These are phyloP conservation scores for Drosophila nikananu DNA, from an alignment of 1,140 invertebrate genomes.

Conservation along the genomic window DNA sequence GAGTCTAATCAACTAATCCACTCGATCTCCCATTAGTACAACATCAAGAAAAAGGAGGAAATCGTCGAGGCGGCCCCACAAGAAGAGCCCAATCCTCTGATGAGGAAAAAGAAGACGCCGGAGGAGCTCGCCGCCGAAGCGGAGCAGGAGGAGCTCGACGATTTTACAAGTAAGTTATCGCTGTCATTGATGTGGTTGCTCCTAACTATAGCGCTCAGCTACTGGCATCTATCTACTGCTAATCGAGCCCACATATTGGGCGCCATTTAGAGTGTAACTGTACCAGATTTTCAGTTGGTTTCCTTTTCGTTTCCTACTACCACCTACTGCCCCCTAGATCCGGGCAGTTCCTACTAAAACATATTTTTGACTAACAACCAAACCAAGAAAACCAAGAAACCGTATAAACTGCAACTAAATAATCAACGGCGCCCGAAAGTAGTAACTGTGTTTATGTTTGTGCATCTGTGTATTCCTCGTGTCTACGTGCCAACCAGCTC, in stretches of 20 bases:
- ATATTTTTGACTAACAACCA: conserved; percentile 31
- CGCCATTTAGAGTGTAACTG: conserved; percentile 44
- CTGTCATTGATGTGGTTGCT: conserved; percentile 11
- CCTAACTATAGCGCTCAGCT: conserved; percentile 29
- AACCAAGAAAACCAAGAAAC: conserved; percentile 29
- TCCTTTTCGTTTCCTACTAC: conserved; percentile 23
- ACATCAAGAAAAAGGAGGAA: conserved; percentile 98
- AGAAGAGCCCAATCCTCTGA: conserved; percentile 95
- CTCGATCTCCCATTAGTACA: conserved; percentile 90
- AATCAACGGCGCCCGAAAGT: conserved; percentile 57
- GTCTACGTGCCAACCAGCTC: conserved; percentile 48
- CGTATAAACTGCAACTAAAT: conserved; percentile 31
- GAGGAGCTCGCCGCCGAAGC: conserved; percentile 98
- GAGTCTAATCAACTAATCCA: conserved; percentile 76
- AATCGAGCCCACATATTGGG: conserved; percentile 21
- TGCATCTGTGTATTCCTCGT: conserved; percentile 58
- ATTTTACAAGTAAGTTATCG: conserved; percentile 96
- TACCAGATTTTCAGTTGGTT: conserved; percentile 45
- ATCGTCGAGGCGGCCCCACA: conserved; percentile 91
- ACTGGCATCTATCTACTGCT: conserved; percentile 46
- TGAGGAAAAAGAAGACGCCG: conserved; percentile 99
- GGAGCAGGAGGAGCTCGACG: conserved; percentile 97
- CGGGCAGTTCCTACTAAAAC: conserved; percentile 35
- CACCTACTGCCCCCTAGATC: conserved; percentile 14
- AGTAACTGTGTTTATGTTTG: conserved; percentile 58